phyloP scores from a whole-genome alignment of 1,140 invertebrate species.

The Drosophila varians region DNA sequence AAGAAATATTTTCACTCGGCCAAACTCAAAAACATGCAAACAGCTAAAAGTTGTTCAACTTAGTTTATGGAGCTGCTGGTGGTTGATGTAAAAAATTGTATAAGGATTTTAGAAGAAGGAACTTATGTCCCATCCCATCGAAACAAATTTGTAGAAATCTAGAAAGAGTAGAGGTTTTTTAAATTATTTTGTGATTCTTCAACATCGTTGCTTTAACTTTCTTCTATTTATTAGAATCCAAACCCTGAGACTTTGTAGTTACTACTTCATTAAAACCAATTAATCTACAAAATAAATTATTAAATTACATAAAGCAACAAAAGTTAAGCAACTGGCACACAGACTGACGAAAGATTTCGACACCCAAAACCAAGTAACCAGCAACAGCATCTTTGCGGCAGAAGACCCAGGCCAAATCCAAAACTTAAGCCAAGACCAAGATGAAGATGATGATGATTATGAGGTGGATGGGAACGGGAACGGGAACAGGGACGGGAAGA shows the following conservation, averaged over 20 bases:
- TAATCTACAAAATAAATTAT: slow-evolving; percentile 60
- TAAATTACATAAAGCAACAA: slow-evolving; percentile 50
- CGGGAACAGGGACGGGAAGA: not conserved
- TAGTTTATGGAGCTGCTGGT: slow-evolving; percentile 32
- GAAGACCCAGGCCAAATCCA: slow-evolving; percentile 27
- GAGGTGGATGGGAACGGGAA: slow-evolving; percentile 6
- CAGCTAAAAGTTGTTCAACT: slow-evolving; percentile 51
- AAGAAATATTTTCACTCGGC: slow-evolving; percentile 64
- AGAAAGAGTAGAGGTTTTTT: too few species aligned
- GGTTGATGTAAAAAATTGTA: not conserved
- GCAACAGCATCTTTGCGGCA: slow-evolving; percentile 30
- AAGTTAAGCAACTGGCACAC: slow-evolving; percentile 45
- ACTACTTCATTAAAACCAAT: slow-evolving; percentile 59
- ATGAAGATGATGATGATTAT: slow-evolving; percentile 55
- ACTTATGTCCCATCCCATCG: not conserved
- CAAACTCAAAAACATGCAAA: slow-evolving; percentile 57
- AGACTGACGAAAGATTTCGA: slow-evolving; percentile 47
- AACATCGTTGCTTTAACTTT: not conserved
- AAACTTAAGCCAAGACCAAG: slow-evolving; percentile 13
- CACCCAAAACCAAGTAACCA: slow-evolving; percentile 47
- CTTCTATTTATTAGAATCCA: not conserved
- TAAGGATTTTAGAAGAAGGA: not conserved
- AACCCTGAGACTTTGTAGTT: slow-evolving; percentile 34
- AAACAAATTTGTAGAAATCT: not conserved
- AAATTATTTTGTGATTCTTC: not conserved